Percentiles rank a stretch among this genome's conserved stretches.
phyloP scores from a whole-genome alignment of 2,113 vertebrate species.

The Salminus brasiliensis region DNA sequence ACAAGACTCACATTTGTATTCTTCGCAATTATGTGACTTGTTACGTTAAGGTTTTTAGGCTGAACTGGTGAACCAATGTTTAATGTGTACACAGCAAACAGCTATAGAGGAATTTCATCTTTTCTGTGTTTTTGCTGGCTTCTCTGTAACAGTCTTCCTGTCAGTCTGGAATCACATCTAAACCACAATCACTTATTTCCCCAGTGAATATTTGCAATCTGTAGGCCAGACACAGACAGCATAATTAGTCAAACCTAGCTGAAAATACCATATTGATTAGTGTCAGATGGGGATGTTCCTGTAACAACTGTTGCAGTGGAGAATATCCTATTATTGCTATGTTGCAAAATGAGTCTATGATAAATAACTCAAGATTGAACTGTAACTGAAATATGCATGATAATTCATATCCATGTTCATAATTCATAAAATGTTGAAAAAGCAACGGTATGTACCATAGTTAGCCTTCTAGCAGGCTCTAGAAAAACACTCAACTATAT shows the following conservation, averaged over 20 bases:
- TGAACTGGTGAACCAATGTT: no score
- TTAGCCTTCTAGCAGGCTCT: no score
- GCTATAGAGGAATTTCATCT: not conserved
- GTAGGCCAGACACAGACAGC: not conserved
- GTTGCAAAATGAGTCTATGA: not conserved
- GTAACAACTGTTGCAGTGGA: not conserved
- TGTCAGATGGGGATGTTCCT: not conserved
- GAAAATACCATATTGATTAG: not conserved
- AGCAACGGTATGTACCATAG: no score
- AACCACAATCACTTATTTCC: not conserved
- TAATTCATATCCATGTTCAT: no score
- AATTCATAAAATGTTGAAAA: no score
- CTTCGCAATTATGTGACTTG: no score
- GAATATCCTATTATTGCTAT: not conserved
- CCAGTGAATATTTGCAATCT: not conserved
- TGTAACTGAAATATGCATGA: no score
- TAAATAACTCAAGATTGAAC: no score
- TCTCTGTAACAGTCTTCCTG: not conserved
- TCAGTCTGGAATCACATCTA: no score
- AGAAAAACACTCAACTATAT: no score
- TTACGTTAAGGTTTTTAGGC: no score
- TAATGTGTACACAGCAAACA: not conserved
- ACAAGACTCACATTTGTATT: no score
- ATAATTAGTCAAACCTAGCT: not conserved
- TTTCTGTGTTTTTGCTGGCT: constrained; percentile 1